Base-by-base conservation (phyloP, 2,888 invertebrate species). In the Chrysolina americana region DNA sequence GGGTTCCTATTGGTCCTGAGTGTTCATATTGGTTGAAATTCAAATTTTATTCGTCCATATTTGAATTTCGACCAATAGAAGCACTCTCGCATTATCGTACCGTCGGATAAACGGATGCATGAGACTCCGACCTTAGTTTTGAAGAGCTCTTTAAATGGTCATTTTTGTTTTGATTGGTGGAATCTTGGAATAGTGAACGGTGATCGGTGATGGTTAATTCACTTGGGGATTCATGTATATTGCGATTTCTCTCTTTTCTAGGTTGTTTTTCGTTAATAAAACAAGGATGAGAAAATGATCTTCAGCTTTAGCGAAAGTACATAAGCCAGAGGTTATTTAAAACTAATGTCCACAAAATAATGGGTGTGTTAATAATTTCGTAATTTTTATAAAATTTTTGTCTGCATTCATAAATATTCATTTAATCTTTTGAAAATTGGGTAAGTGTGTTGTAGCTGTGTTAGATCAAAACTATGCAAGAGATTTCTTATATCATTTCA, bases 131-230 rank as follows among this genome's bases (percentile, higher is more conserved):
- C 47, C 15, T 47, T 13, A 47, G 47, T 47, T 47, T 47, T 3
- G 15, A 1, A 59, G 28, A 9, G 15, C 76, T 75, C 81, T 80
- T 65, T 74, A 82, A 81, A 81, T 77, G 82, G 82, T 76, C 78
- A 80, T 74, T 73, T 71, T 62, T 63, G 23, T 47, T 71, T 17
- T 75, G 80, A 82, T 82, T 82, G 82, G 82, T 73, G 59, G 59
- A 59, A n/a, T n/a, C n/a, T n/a, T n/a, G n/a, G n/a, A n/a, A n/a
- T n/a, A n/a, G n/a, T n/a, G n/a, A n/a, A 59, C 19, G 2, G 28
- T 23, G 6, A 59, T 11, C 13, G 53, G 21, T 8, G 17, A 10
- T 17, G 3, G 17, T 9, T 8, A 48, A 48, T 48, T n/a, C 8
- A 41, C 56, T n/a, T 68, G 62, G 56, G 23, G 6, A 2, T 59